Evolutionary conservation across 2,888 invertebrate species (phyloP), one percentile per base, ranked within the genome.

Genomic region (Oscheius sp.): DNA sequence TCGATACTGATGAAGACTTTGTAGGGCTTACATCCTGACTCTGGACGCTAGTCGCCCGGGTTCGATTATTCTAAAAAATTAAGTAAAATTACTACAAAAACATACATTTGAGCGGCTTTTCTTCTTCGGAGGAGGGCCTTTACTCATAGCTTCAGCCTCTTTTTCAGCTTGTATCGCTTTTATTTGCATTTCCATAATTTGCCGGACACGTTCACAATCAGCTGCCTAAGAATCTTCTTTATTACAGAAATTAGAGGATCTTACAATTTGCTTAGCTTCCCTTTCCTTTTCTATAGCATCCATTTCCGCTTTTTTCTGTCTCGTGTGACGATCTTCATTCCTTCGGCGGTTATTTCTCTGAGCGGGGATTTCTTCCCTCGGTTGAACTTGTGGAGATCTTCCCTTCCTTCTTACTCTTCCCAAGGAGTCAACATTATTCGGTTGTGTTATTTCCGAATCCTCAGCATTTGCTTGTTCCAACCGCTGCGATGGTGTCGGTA

Each of bases 271-370:
- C 6, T 43, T 35, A 0, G 18, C 25, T 21, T 61, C 61, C 0
- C 43, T 46, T 25, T 64, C 49, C 18, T 64, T 64, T 27, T 64
- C 64, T 7, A 49, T 13, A 3, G 64, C 64, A 21, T 64, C 64
- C 52, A 27, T 23, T 29, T 64, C 64, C 1, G 64, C 46, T 27
- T 64, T 64, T 29, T 49, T 64, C 27, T 64, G 64, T 2, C 35
- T 5, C 7, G 35, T 16, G 25, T 5, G 16, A 7, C 64, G 64
- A 27, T 64, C 64, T 43, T 61, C 61, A 45, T 6, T 18, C 7
- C 61, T 41, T 12, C 45, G 43, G 2, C 61, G 61, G 18, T 61
- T 41, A 16, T 5, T 16, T 35, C 61, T 41, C 21, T 9, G 27
- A 16, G 25, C 2, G 1, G 12, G 5, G 9, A 35, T 35, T 21